Base-by-base conservation (phyloP, 2,113 vertebrate genomes). In the Thomomys bottae region DNA sequence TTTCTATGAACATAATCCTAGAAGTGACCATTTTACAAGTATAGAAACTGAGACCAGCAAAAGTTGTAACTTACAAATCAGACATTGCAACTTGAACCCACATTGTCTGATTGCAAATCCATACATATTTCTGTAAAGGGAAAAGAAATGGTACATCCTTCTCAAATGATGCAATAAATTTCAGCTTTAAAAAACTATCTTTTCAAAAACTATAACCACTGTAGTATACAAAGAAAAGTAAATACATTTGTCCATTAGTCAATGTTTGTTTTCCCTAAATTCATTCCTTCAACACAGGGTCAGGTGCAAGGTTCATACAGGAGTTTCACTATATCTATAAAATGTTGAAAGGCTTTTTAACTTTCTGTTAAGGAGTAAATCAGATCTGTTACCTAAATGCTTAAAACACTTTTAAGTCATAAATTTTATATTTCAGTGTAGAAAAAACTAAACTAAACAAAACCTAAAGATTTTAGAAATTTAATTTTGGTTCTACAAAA, bases 321-420 rank as follows among this genome's bases (percentile, higher is more conserved):
- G 30, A 82, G 28, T 96, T 71, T 91, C 83, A 76, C 20, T 45
- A 84, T 66, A 45, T 49, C 77, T 95, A 89, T 45, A 95, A 94
- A 95, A 96, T 4, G 11, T 68, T 92, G 73, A 92, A 93, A 94
- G 94, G 89, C 91, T 88, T 88, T 81, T 96, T 84, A 93, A 90
- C 70, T 87, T 95, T 83, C 81, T 96, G 71, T 82, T 92, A 85
- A 92, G 90, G 93, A 90, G 93, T 86, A 95, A 59, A 73, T 91
- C 88, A 70, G 90, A 84, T 88, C 76, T 91, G 81, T 87, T 93
- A 54, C 66, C 40, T 94, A 96, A 94, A 91, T 68, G 67, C 70
- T 94, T 61, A 88, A 73, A 84, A 89, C 6, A 85, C 67, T 88
- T 90, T 61, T 85, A 84, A 95, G 38, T 93, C 42, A 49, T 91